Conservation (phyloP, 1,140 invertebrate species). For the Ooceraea biroi region DNA sequence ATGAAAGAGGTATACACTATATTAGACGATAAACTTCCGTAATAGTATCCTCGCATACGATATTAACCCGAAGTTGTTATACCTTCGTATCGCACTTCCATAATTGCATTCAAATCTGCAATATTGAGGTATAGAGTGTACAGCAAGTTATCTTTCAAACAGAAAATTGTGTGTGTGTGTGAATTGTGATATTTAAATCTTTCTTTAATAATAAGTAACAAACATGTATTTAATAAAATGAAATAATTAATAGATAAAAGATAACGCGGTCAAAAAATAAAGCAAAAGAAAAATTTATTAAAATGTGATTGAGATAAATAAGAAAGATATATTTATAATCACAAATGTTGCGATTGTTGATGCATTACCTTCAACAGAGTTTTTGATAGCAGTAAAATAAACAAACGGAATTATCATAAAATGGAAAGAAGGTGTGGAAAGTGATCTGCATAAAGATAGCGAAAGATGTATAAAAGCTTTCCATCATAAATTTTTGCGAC, state of each 20-base stretch:
- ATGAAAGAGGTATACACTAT: slow-evolving; percentile 38
- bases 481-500: slow-evolving; percentile 38
- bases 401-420: slow-evolving; percentile 36
- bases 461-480: slow-evolving; percentile 53
- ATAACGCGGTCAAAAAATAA: background rate
- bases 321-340: slow-evolving; percentile 10
- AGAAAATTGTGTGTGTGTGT: no score
- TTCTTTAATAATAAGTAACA: background rate
- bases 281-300: background rate
- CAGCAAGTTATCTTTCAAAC: slow-evolving; percentile 6
- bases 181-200: background rate
- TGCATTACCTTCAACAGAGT: slow-evolving; percentile 16
- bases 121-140: background rate
- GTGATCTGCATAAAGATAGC: background rate
- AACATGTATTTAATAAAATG: slow-evolving; percentile 12
- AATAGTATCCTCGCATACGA: slow-evolving; percentile 24
- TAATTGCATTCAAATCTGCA: slow-evolving; percentile 24
- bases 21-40: slow-evolving; percentile 62
- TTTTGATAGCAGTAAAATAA: slow-evolving; percentile 35
- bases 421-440: slow-evolving; percentile 24
- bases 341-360: slow-evolving; percentile 3
- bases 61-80: slow-evolving; percentile 28
- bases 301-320: background rate
- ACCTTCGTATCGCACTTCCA: background rate
- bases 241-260: background rate